Percentiles rank a stretch among this genome's conserved stretches.
phyloP scores from a whole-genome alignment of 2,113 vertebrate species.

The Butastur rufipennis region DNA sequence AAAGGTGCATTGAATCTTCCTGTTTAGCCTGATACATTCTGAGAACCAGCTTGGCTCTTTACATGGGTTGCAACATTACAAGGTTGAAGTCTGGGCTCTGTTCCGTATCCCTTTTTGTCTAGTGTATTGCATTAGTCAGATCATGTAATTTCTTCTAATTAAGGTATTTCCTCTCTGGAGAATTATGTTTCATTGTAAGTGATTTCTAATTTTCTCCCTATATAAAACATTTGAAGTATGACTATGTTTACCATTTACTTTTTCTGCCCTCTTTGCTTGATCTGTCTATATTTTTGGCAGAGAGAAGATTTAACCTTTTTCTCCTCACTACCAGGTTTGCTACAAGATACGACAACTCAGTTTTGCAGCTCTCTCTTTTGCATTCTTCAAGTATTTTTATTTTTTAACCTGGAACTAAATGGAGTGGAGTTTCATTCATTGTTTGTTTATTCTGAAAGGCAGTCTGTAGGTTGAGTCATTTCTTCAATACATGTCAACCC shows the following conservation, averaged over 20 bases:
- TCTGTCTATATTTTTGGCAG: not conserved
- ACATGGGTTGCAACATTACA: rapidly evolving
- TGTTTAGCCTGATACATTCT: not conserved
- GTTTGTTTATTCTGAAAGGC: not conserved
- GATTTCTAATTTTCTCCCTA: not conserved
- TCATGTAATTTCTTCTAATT: not conserved
- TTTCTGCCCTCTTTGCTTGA: not conserved
- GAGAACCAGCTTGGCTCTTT: not conserved
- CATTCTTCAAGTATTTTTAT: not conserved
- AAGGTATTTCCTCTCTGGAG: not conserved
- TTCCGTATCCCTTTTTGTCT: not conserved
- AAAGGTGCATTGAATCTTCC: not conserved
- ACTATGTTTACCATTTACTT: not conserved
- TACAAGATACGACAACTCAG: not conserved
- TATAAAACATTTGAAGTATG: not conserved
- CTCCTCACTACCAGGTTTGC: not conserved
- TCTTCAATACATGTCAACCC: not conserved
- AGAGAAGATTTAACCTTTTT: not conserved
- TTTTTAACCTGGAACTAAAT: not conserved
- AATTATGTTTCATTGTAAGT: not conserved
- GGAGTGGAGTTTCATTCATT: not conserved
- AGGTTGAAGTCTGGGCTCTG: not conserved
- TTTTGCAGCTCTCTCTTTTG: not conserved
- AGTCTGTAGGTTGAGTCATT: not conserved
- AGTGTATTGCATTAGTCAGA: not conserved